Evolutionary conservation across 2,113 vertebrate genomes (phyloP).

Genomic region (Orthochromis malagaraziensis): DNA sequence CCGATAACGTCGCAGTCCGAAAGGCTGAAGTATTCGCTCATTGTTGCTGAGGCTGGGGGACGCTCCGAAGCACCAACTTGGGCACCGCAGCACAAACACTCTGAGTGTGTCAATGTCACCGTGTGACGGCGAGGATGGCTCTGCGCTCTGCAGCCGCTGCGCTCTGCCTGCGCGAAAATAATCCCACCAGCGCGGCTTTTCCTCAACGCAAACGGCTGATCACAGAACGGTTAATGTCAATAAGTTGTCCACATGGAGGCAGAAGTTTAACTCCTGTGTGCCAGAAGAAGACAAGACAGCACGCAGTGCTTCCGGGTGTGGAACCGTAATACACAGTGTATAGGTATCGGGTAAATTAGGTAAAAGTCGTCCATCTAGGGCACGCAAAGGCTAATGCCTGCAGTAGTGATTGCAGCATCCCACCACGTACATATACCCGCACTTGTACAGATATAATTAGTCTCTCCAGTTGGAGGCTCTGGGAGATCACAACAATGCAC

Average conservation of each 20-base stretch:
- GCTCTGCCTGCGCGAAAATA: neutral
- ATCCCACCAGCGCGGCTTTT: neutral
- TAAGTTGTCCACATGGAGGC: neutral
- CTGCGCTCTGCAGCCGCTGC: neutral
- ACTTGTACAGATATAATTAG: neutral
- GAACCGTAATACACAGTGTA: constrained; percentile 36
- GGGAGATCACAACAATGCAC: neutral
- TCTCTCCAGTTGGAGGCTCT: neutral
- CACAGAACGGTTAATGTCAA: neutral
- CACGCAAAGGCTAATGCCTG: neutral
- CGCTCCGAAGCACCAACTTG: neutral
- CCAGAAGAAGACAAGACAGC: constrained; percentile 39
- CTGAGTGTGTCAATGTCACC: constrained; percentile 33
- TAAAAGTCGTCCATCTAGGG: neutral
- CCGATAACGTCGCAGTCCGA: constrained; percentile 83
- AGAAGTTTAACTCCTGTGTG: neutral
- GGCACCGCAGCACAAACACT: neutral
- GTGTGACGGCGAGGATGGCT: neutral
- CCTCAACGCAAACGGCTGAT: neutral
- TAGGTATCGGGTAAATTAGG: neutral
- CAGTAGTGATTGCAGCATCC: neutral
- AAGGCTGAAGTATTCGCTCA: constrained; percentile 81
- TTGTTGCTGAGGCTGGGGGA: constrained; percentile 22
- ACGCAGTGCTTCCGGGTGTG: constrained; percentile 48
- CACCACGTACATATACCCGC: neutral